Percentiles rank a stretch among this genome's conserved stretches.
Evolutionary conservation across 1,140 invertebrate genomes (phyloP).

Genomic region (Gerris buenoi): DNA sequence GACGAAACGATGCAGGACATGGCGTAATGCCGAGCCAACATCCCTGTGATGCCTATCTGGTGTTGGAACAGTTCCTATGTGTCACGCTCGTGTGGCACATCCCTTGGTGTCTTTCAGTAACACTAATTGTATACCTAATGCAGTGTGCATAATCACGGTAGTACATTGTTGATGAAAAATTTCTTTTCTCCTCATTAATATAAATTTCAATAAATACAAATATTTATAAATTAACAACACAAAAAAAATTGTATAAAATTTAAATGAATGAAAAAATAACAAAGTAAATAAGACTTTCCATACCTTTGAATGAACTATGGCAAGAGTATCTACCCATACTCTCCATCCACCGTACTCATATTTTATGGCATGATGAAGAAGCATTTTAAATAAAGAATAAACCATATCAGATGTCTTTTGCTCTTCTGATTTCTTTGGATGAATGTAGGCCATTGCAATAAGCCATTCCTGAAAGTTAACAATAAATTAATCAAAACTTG

Average conservation of each 20-base stretch:
- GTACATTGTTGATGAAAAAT: no score
- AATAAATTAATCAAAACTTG: background rate
- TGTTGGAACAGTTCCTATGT: no score
- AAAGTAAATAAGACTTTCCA: slow-evolving; percentile 14
- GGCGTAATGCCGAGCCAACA: no score
- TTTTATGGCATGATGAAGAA: slow-evolving; percentile 97
- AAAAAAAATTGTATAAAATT: no score
- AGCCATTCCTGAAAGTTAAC: slow-evolving; percentile 69
- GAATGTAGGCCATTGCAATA: slow-evolving; percentile 95
- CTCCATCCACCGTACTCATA: slow-evolving; percentile 99
- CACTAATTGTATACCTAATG: background rate
- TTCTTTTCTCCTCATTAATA: no score
- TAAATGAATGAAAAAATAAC: background rate
- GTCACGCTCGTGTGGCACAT: no score
- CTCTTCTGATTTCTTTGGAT: slow-evolving; percentile 86
- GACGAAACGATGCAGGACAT: no score
- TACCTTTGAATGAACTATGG: slow-evolving; percentile 98
- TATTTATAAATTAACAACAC: no score
- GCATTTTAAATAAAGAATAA: slow-evolving; percentile 89
- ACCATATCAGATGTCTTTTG: slow-evolving; percentile 97
- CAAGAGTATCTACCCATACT: slow-evolving; percentile 98
- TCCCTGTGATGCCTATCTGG: no score
- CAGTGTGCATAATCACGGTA: no score
- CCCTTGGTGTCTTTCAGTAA: no score
- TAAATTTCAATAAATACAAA: no score